phyloP scores from a whole-genome alignment of 2,888 invertebrate genomes.

The Sinelater perroti region DNA sequence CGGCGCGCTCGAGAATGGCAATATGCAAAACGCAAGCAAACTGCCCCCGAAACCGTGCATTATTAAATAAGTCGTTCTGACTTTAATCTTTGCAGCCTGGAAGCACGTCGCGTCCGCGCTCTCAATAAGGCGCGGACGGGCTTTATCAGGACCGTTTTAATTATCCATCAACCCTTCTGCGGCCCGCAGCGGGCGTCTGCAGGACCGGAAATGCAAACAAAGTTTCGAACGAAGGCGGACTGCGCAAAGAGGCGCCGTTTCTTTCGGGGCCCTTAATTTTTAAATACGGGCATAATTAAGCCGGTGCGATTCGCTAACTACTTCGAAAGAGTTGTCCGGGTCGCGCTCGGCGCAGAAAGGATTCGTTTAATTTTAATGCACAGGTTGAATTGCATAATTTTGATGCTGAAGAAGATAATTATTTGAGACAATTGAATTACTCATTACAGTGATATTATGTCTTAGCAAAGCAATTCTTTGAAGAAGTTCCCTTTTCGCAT shows the following conservation, averaged over 20 bases:
- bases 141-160: conserved; percentile 8
- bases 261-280: too few species aligned
- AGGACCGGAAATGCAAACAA: conserved; percentile 5
- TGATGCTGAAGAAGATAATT: too few species aligned
- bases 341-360: too few species aligned
- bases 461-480: too few species aligned
- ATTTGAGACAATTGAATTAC: too few species aligned
- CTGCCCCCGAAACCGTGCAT: conserved; percentile 21
- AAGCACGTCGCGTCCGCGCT: conserved; percentile 6
- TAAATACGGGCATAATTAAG: too few species aligned
- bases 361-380: too few species aligned
- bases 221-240: background rate
- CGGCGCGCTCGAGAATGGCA: conserved; percentile 16
- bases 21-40: conserved; percentile 28
- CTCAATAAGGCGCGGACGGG: background rate
- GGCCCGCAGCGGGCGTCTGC: conserved; percentile 4
- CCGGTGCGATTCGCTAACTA: too few species aligned
- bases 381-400: too few species aligned
- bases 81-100: conserved; percentile 13
- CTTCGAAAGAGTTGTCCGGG: too few species aligned
- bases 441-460: too few species aligned
- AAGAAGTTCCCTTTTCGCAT: too few species aligned
- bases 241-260: conserved; percentile 1
- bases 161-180: conserved; percentile 11
- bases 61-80: conserved; percentile 24